Base-by-base conservation (phyloP, 1,140 invertebrate genomes). In the Apis laboriosa region DNA sequence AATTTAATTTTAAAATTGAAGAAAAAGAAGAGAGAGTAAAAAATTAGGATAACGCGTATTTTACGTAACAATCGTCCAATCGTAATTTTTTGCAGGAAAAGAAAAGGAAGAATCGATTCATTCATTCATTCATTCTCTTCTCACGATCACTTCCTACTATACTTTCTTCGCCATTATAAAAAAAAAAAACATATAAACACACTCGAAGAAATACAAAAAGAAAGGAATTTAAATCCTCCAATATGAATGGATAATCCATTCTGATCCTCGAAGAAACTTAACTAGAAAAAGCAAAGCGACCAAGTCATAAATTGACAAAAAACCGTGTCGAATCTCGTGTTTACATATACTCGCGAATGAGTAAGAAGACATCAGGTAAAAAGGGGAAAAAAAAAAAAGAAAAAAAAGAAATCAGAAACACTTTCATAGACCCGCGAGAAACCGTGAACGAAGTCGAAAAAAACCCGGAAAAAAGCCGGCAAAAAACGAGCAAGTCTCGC, bases 401-500 rank as follows among this genome's bases (percentile, higher is more conserved):
- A 53, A 70, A 63, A 80, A 58, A 70, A 66, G 73, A 24, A 68
- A 74, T 9, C 53, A 84, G 21, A 43, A 73, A 63, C 55, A 71
- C 24, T 73, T 58, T 73, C 55, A 70, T 56, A 74, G 70, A 70
- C 43, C 28, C 68, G 76, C 55, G 75, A 71, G 56, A 19, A 28
- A 43, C 19, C 71, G 51, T 49, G 49, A 71, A 24, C 68, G 60
- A 43, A 53, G 56, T 51, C 49, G 70, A 21, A 24, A 64, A 53
- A 43, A 55, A 71, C 43, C 49, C 15, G 24, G 9, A 64, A 70
- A 66, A 70, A 70, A 53, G 43, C 11, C 13, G 13, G 49, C 49
- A 70, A 72, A 64, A 70, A 64, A 78, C 53, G 21, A 21, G 28
- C n/a, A 15, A 43, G 53, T 43, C n/a, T 24, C 67, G 67, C 67